Evolutionary conservation across 2,888 invertebrate genomes (phyloP).

Genomic region (Holacanthella duospinosa): DNA sequence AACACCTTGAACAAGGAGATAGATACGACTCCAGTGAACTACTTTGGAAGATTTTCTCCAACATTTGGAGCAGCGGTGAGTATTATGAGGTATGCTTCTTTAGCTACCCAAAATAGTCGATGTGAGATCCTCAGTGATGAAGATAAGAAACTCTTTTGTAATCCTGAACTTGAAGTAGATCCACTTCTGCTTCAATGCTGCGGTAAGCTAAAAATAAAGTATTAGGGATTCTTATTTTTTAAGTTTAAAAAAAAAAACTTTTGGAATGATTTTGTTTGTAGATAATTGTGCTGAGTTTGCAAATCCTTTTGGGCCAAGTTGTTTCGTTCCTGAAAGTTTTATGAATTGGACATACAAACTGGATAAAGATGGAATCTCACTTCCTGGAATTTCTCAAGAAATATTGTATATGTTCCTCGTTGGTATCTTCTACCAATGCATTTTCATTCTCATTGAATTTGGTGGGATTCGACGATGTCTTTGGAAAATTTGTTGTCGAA

Average conservation of each 20-base stretch:
- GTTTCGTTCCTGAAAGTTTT: slow-evolving; percentile 23
- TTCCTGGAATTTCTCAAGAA: slow-evolving; percentile 33
- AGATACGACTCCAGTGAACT: slow-evolving; percentile 5
- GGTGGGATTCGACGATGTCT: slow-evolving; percentile 3
- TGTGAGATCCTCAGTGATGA: slow-evolving; percentile 27
- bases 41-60: slow-evolving; percentile 22
- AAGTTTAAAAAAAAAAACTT: neutral
- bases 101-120: slow-evolving; percentile 28
- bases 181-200: slow-evolving; percentile 16
- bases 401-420: slow-evolving; percentile 23
- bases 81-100: slow-evolving; percentile 31
- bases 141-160: slow-evolving; percentile 28
- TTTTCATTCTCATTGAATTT: slow-evolving; percentile 25
- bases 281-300: slow-evolving; percentile 18
- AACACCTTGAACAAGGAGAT: slow-evolving; percentile 14
- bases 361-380: slow-evolving; percentile 19
- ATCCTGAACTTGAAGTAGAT: slow-evolving; percentile 27
- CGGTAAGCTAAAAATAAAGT: slow-evolving; percentile 10
- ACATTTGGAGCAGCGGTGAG: slow-evolving; percentile 32
- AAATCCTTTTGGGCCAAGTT: slow-evolving; percentile 12
- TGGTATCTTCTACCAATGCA: slow-evolving; percentile 22
- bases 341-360: slow-evolving; percentile 29
- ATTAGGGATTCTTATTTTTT: slow-evolving; percentile 3
- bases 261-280: slow-evolving; percentile 4
- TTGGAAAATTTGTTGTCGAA: neutral